Evolutionary conservation across 2,113 vertebrate genomes (phyloP), one percentile per base, ranked within the genome.

Genomic region (Eulemur rufifrons): DNA sequence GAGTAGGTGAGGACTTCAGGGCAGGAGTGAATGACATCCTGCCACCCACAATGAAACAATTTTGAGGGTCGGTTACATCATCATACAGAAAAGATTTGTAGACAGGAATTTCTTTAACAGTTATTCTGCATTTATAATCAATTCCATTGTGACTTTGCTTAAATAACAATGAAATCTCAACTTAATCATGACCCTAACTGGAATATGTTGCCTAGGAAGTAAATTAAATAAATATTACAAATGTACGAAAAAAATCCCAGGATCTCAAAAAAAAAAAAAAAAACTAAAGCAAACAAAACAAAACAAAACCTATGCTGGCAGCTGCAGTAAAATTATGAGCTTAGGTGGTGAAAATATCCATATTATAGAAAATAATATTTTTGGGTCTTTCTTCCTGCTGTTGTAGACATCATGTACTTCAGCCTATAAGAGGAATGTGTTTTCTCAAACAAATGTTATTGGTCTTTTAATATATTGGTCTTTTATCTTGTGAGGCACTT

Each of bases 381-480:
- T 89, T 84, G 45, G 6, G 56, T 88, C 50, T 89, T 94, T 96
- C 82, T 74, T 86, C 63, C 84, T 85, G 3, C 42, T 69, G 5
- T 81, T 73, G 45, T 23, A 94, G 91, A 73, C 27, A 78, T 66
- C 15, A 21, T 37, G 8, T 42, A 59, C 23, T 76, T 47, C 66
- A 54, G 39, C 68, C 69, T 94, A 73, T 66, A 82, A 50, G 54
- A 89, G 23, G n/a, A 9, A 63, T 32, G 5, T 73, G 42, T 77
- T 86, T 95, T 92, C 84, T 64, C 45, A 71, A 91, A 91, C 78
- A 73, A 94, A 86, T 63, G 45, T 94, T 91, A 37, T 74, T 96
- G 42, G 20, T 69, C n/a, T 87, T 93, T 91, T 76, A 89, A 54
- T 54, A 23, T 66, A 42, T 74, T 96, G 42, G 20, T 69, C n/a